Evolutionary conservation across 2,113 vertebrate species (phyloP).

Genomic region (Chaetops frenatus): DNA sequence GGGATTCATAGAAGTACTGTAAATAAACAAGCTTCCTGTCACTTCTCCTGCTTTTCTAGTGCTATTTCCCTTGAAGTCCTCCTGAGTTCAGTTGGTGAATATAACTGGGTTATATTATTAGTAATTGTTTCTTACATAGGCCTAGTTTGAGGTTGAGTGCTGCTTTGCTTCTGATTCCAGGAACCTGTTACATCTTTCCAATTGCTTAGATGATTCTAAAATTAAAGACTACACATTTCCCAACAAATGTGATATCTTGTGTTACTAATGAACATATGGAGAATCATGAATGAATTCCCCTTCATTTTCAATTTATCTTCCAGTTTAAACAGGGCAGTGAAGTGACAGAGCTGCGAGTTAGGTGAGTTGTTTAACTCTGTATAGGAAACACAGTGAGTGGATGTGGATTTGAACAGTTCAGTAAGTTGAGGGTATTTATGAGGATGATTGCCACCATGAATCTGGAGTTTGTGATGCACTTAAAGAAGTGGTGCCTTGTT

Average conservation of each 20-base stretch:
- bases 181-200: background rate
- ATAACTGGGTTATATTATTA: background rate
- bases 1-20: background rate
- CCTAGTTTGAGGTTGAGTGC: background rate
- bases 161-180: background rate
- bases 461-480: background rate
- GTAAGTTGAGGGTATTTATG: background rate
- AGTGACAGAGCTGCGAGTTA: background rate
- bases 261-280: background rate
- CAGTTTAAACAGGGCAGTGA: background rate
- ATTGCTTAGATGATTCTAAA: background rate
- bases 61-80: background rate
- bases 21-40: background rate
- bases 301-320: background rate
- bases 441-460: background rate
- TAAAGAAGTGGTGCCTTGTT: background rate
- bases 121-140: background rate
- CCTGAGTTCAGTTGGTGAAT: background rate
- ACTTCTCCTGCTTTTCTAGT: background rate
- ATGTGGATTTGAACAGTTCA: background rate
- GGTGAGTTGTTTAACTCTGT: background rate
- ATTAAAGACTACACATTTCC: background rate
- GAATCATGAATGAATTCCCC: background rate
- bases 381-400: background rate
- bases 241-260: rapidly evolving